Percentiles rank a stretch among this genome's conserved stretches.
Evolutionary conservation across 2,797 vertebrate species (phyloP).

Genomic region (Melanotaenia pygmaea): DNA sequence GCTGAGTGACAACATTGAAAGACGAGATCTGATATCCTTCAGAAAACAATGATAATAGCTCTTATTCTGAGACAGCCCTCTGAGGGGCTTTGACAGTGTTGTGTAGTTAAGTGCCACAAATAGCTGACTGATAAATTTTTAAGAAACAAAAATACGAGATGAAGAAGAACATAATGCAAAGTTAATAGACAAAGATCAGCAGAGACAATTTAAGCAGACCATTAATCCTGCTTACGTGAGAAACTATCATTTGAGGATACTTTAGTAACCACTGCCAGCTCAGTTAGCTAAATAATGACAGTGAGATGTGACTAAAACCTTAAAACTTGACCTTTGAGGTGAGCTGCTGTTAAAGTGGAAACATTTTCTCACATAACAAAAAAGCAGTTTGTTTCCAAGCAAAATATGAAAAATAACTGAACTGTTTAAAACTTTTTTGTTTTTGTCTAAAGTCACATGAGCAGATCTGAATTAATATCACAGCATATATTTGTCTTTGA

Average conservation of each 20-base stretch:
- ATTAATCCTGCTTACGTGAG: neutral
- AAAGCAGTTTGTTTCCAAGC: neutral
- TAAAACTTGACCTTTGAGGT: neutral
- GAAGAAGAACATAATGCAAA: neutral
- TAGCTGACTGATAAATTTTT: neutral
- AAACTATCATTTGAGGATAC: neutral
- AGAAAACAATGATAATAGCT: neutral
- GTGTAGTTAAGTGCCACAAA: neutral
- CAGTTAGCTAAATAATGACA: slow-evolving; percentile 1
- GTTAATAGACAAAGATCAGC: slow-evolving; percentile 6
- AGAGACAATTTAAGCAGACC: slow-evolving; percentile 4
- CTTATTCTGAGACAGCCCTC: neutral
- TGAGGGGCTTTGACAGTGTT: neutral
- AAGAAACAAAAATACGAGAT: neutral
- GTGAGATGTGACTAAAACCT: neutral
- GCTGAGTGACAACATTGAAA: neutral
- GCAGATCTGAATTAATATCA: neutral
- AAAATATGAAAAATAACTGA: neutral
- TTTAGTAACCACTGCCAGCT: neutral
- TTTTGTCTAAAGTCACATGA: neutral
- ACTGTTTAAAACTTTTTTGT: too few relatives aligned
- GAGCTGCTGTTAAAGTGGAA: neutral
- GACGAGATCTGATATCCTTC: neutral
- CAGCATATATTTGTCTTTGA: neutral
- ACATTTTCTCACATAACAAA: neutral